These are phyloP conservation scores for Metaphire vulgaris DNA, from an alignment of 1,140 invertebrate species.

Conservation along the genomic window DNA sequence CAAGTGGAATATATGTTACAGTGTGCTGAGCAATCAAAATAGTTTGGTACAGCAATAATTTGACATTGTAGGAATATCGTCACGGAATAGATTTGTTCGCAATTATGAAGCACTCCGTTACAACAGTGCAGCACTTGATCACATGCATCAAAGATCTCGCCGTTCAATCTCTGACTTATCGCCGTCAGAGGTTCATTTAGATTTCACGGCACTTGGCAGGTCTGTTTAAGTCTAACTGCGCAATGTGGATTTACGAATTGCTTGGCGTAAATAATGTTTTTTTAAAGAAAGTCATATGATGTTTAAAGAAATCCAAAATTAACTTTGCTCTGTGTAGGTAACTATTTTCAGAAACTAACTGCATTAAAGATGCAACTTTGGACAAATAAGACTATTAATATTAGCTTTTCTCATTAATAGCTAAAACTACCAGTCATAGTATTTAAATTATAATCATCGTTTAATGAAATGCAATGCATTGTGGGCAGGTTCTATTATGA, in stretches of 20 bases:
- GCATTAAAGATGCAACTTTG: background rate
- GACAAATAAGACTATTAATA: background rate
- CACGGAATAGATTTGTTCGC: slow-evolving; percentile 11
- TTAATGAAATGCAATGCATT: background rate
- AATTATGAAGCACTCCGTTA: slow-evolving; percentile 18
- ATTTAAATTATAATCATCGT: too few species aligned
- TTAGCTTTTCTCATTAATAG: background rate
- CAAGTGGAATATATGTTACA: too few species aligned
- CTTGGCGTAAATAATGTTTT: background rate
- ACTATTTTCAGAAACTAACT: background rate
- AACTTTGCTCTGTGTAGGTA: background rate
- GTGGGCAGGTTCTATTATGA: background rate
- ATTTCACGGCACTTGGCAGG: slow-evolving; percentile 19
- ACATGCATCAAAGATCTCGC: background rate
- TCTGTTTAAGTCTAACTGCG: background rate
- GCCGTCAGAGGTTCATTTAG: background rate
- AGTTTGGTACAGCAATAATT: too few species aligned
- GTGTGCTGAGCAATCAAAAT: too few species aligned
- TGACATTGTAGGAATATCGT: slow-evolving; percentile 5
- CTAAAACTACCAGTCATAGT: too few species aligned
- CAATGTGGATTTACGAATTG: background rate
- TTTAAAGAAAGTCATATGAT: background rate
- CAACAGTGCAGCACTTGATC: background rate
- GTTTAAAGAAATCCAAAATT: background rate
- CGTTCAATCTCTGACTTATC: background rate